Base-by-base conservation (phyloP, 2,797 vertebrate genomes). In the Echiichthys vipera region DNA sequence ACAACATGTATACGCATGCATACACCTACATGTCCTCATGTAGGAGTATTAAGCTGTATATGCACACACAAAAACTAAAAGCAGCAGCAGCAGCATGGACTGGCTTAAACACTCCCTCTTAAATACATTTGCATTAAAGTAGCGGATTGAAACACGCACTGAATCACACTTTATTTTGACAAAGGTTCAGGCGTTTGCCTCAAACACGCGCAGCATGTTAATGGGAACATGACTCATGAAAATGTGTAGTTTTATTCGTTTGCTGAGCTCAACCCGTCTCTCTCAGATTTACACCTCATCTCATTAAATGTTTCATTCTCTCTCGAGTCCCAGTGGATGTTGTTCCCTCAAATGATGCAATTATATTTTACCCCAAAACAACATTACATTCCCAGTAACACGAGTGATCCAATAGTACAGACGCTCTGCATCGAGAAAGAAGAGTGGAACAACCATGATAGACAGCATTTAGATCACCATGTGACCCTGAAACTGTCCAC, bases 331-430 rank as follows among this genome's bases (percentile, higher is more conserved):
- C 46, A 32, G 12, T n/a, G 12, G 49, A 66, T 9, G 50, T 22
- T 42, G 6, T 57, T 66, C 25, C 56, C 58, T 63, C 32, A 7
- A 72, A 65, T 49, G 55, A 75, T 34, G 65, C 54, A 56, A 40
- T 59, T 71, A n/a, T 37, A 71, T 71, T 78, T 75, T 51, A 42
- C 40, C 77, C 34, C 40, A 8, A 67, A 81, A 78, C 70, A 71
- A 46, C 50, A 39, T 61, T 5, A 69, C 39, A 56, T 69, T 86
- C 55, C 62, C 32, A 40, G 25, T 32, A 22, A 30, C 54, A 57
- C 39, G 77, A 56, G 64, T 17, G 61, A 82, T 79, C 46, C 18
- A 40, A 50, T 64, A 51, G 73, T 36, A 36, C 49, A 12, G 22
- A 40, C 55, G 1, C 4, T 14, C 29, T 15, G 34, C 20, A 46